phyloP scores from a whole-genome alignment of 2,113 vertebrate genomes.

The Brachyistius frenatus region DNA sequence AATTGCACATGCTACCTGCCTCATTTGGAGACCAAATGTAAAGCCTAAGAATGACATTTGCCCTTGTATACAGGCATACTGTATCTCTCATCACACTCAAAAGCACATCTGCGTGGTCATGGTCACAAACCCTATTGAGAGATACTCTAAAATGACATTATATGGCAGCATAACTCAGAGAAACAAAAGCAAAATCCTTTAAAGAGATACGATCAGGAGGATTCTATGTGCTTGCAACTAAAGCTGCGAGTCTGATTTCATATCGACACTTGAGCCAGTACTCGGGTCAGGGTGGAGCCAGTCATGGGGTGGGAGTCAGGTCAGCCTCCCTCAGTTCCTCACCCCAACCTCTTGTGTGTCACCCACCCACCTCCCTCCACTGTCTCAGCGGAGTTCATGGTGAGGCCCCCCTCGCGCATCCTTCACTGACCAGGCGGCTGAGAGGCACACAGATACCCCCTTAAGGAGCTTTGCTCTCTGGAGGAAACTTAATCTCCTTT shows the following conservation, averaged over 20 bases:
- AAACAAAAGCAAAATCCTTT: constrained; percentile 51
- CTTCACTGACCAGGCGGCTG: constrained; percentile 85
- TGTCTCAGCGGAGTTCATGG: constrained; percentile 65
- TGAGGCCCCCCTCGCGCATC: constrained; percentile 71
- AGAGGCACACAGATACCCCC: constrained; percentile 86
- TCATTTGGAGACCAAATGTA: constrained; percentile 29
- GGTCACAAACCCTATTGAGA: constrained; percentile 9
- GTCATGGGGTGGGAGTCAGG: constrained; percentile 63
- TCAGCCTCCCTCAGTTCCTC: constrained; percentile 42
- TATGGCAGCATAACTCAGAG: constrained; percentile 27
- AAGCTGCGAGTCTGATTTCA: constrained; percentile 50
- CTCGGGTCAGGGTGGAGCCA: constrained; percentile 39
- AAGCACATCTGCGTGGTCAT: constrained; percentile 23
- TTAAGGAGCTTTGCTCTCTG: constrained; percentile 87
- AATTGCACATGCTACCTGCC: not conserved
- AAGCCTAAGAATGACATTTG: constrained; percentile 21
- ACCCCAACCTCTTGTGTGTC: constrained; percentile 26
- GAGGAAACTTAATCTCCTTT: constrained; percentile 88
- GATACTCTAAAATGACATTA: constrained; percentile 33
- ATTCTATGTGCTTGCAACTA: constrained; percentile 37
- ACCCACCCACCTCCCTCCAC: constrained; percentile 36
- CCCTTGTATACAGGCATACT: constrained; percentile 14
- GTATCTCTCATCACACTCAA: constrained; percentile 27
- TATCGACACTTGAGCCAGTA: constrained; percentile 37
- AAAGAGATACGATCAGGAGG: constrained; percentile 6